Evolutionary conservation across 2,113 vertebrate genomes (phyloP).

Genomic region (Rhinolophus ferrumequinum): DNA sequence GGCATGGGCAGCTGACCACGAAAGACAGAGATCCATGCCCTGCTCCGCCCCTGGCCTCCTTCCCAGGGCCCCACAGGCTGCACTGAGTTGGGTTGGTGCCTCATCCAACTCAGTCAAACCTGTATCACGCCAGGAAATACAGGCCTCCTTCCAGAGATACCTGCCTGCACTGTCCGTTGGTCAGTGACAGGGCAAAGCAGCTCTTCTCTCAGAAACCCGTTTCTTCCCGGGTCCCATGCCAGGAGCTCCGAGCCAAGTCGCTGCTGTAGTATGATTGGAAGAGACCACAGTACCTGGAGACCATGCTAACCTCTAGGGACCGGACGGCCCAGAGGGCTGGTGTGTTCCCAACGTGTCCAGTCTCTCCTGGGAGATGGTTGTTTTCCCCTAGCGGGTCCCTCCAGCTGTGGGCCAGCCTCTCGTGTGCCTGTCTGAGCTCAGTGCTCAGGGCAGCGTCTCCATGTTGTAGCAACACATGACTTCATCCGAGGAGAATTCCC

Average conservation of each 20-base stretch:
- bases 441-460: constrained; percentile 64
- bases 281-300: not conserved
- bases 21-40: not conserved
- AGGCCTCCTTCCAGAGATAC: not conserved
- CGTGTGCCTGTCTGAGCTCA: constrained; percentile 45
- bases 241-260: not conserved
- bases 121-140: no score
- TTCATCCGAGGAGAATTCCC: constrained; percentile 83
- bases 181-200: no score
- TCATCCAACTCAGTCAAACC: no score
- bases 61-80: rapidly evolving
- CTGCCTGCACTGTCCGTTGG: not conserved
- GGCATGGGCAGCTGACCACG: not conserved
- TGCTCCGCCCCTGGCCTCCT: not conserved
- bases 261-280: not conserved
- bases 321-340: not conserved
- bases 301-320: not conserved
- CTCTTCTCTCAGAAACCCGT: not conserved
- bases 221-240: not conserved
- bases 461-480: constrained; percentile 78
- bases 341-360: rapidly evolving
- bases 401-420: not conserved
- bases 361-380: not conserved
- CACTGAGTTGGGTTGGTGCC: not conserved
- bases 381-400: not conserved